phyloP scores from a whole-genome alignment of 2,888 invertebrate genomes.

The Aspidiotus rigidus region DNA sequence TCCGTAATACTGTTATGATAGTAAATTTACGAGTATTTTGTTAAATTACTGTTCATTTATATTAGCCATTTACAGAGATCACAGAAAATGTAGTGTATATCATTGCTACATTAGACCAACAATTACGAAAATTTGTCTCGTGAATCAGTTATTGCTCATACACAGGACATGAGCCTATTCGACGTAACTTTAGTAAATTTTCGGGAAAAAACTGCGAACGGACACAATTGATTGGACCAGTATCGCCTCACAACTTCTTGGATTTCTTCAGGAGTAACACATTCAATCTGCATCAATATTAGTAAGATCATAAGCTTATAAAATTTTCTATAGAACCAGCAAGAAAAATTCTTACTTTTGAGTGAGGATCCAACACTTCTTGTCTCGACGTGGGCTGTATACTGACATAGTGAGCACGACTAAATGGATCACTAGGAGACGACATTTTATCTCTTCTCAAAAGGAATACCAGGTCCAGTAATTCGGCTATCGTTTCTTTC shows the following conservation, averaged over 20 bases:
- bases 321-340: not conserved
- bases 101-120: not conserved
- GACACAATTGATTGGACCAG: conserved; percentile 34
- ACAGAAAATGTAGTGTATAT: no score
- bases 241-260: conserved; percentile 37
- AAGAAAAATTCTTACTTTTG: not conserved
- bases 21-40: no score
- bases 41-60: no score
- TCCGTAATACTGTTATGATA: no score
- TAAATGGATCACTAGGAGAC: conserved; percentile 58
- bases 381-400: conserved; percentile 26
- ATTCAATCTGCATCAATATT: conserved; percentile 33
- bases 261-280: conserved; percentile 37
- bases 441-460: conserved; percentile 66
- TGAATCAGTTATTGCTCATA: not conserved
- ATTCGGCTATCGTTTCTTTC: conserved; percentile 81
- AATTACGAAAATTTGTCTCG: not conserved
- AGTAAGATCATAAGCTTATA: not conserved
- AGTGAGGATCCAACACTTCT: conserved; percentile 21
- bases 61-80: no score
- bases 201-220: conserved; percentile 33
- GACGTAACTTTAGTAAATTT: conserved; percentile 9
- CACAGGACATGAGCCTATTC: conserved; percentile 21
- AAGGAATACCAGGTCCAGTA: conserved; percentile 73
- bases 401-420: conserved; percentile 27